These are phyloP conservation scores for Zophobas atratus DNA, from an alignment of 1,140 invertebrate species.

Conservation along the genomic window DNA sequence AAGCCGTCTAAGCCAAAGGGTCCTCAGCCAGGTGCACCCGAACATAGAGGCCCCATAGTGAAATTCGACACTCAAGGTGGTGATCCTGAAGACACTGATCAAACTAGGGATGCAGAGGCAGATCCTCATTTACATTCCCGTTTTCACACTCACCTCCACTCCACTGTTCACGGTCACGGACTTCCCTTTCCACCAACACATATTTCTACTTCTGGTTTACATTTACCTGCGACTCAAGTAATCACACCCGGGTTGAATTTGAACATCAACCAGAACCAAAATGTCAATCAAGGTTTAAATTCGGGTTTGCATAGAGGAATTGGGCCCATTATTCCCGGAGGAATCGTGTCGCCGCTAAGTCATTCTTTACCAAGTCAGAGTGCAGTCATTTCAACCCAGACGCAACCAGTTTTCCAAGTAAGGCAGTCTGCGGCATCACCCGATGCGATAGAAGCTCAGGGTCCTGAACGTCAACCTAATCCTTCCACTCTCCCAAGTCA, in stretches of 20 bases:
- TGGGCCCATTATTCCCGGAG: not conserved
- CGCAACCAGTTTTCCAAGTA: too few species aligned
- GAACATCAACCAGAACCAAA: conserved; percentile 28
- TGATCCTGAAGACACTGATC: too few species aligned
- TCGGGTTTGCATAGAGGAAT: not conserved
- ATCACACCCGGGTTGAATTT: conserved; percentile 32
- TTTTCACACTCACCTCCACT: conserved; percentile 2
- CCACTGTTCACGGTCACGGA: not conserved
- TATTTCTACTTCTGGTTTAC: not conserved
- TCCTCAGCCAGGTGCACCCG: too few species aligned
- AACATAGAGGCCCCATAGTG: too few species aligned
- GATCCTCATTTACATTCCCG: not conserved
- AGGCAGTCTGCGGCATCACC: too few species aligned
- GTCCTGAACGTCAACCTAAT: too few species aligned
- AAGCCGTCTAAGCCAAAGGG: too few species aligned
- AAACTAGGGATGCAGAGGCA: not conserved
- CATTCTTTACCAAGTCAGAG: too few species aligned
- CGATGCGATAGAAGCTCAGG: too few species aligned
- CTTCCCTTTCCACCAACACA: conserved; percentile 8
- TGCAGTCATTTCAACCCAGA: too few species aligned
- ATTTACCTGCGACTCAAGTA: not conserved
- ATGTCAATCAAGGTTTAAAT: not conserved
- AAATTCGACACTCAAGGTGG: not conserved
- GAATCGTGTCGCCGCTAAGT: not conserved
- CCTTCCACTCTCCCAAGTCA: too few species aligned